Conservation (phyloP, 2,888 invertebrate species). For the Machimus atricapillus region DNA sequence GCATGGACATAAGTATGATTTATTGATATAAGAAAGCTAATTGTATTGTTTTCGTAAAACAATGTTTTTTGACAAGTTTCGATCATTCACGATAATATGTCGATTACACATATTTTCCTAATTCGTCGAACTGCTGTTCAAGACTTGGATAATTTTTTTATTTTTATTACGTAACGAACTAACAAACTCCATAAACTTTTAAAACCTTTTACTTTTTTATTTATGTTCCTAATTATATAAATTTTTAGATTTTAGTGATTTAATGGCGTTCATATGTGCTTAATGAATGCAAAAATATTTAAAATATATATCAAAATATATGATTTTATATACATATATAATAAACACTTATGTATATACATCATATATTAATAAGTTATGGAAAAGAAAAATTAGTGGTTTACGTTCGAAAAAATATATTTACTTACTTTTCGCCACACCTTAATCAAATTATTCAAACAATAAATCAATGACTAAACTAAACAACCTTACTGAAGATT, state of each 20-base stretch:
- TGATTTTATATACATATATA: no score
- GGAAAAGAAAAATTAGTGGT: background rate
- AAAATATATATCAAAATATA: no score
- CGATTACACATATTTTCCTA: no score
- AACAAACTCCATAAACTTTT: background rate
- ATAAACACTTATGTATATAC: no score
- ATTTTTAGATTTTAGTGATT: no score
- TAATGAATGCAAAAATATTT: no score
- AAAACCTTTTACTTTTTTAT: background rate
- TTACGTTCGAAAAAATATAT: background rate
- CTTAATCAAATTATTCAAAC: background rate
- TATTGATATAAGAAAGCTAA: background rate
- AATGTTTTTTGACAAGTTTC: background rate
- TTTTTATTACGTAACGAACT: background rate
- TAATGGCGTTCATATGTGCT: no score
- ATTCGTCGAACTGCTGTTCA: background rate
- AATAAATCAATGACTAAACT: background rate
- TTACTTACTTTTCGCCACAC: background rate
- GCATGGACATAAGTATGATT: background rate
- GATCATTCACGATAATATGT: background rate
- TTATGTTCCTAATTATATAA: background rate
- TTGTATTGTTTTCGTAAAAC: background rate
- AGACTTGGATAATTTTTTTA: background rate
- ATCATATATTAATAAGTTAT: no score
- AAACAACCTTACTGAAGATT: background rate